Percentiles rank a stretch among this genome's conserved stretches.
Conservation (phyloP, 2,113 vertebrate species). For the Chascanopsetta lugubris region DNA sequence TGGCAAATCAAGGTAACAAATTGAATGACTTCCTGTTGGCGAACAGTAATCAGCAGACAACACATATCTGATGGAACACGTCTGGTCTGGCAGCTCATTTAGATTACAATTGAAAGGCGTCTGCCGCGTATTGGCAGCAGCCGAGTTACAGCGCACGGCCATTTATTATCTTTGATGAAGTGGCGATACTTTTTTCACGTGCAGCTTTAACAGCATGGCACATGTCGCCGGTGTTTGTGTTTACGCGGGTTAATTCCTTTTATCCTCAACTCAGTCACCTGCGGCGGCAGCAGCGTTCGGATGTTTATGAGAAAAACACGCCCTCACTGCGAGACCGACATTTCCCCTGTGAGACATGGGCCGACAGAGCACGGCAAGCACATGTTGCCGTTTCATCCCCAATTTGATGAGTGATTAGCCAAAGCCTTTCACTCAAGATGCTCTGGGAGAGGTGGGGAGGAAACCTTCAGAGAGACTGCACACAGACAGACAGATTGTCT, state of each 20-base stretch:
- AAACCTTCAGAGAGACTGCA: constrained; percentile 7
- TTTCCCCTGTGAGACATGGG: constrained; percentile 8
- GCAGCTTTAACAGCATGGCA: not conserved
- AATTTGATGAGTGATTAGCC: constrained; percentile 36
- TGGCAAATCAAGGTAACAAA: not conserved
- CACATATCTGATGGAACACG: not conserved
- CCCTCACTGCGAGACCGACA: constrained; percentile 4
- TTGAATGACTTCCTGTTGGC: not conserved
- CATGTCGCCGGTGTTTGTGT: not conserved
- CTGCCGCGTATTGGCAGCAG: not conserved
- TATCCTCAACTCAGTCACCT: constrained; percentile 6
- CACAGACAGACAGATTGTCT: constrained; percentile 1
- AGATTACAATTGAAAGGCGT: not conserved
- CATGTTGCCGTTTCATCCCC: constrained; percentile 13
- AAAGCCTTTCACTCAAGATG: constrained; percentile 31
- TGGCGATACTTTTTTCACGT: not conserved
- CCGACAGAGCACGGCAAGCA: not conserved
- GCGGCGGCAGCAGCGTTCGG: not conserved
- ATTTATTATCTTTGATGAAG: not conserved
- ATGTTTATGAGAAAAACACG: constrained; percentile 21
- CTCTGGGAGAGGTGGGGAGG: not conserved
- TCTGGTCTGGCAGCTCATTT: not conserved
- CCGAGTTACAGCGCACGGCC: not conserved
- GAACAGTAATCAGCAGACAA: not conserved
- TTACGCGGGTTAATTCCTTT: not conserved